These are phyloP conservation scores for Alethe castanea DNA, from an alignment of 2,113 vertebrate genomes.

Conservation along the genomic window DNA sequence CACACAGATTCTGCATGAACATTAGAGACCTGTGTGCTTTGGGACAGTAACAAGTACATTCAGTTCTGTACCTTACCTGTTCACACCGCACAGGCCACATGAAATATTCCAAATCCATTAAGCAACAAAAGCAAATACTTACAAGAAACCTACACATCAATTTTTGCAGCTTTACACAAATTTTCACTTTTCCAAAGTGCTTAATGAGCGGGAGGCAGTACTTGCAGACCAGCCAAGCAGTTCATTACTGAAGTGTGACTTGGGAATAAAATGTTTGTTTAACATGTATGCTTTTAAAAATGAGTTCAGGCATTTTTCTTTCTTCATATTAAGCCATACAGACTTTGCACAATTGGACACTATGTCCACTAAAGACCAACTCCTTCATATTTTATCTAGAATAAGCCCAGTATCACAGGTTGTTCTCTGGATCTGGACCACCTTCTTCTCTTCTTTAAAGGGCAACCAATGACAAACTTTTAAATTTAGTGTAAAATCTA, in stretches of 20 bases:
- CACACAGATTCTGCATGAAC: not conserved
- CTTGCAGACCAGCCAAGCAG: not conserved
- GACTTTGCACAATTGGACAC: not conserved
- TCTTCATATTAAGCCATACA: not conserved
- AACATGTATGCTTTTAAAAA: not conserved
- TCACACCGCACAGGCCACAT: not conserved
- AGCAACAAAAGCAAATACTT: not conserved
- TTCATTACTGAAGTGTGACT: not conserved
- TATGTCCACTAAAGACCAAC: not conserved
- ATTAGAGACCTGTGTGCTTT: not conserved
- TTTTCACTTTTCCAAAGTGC: not conserved
- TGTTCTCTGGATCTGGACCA: not conserved
- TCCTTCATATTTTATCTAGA: not conserved
- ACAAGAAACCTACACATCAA: not conserved
- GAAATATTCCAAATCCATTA: not conserved
- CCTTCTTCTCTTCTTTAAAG: not conserved
- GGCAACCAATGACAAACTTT: not conserved
- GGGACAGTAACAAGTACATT: not conserved
- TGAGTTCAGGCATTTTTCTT: not conserved
- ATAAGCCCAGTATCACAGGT: not conserved
- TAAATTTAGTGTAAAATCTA: not conserved
- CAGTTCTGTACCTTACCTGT: not conserved
- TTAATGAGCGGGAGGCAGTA: not conserved
- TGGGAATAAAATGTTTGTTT: constrained; percentile 1
- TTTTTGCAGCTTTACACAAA: not conserved